Conservation (phyloP, 2,797 vertebrate genomes). For the Myripristis jacobus region DNA sequence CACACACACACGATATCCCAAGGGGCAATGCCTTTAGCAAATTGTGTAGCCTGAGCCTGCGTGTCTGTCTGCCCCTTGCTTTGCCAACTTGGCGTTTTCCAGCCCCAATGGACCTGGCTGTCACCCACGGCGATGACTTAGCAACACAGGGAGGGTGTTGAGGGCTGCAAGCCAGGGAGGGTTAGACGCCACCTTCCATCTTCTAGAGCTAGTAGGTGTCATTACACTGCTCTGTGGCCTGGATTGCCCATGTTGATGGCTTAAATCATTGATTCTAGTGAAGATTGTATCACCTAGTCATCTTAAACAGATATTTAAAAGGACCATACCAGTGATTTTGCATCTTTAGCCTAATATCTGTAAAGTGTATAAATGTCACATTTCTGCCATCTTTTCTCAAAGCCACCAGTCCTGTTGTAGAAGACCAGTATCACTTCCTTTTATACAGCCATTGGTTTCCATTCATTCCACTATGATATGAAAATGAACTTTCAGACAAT, state of each 20-base stretch:
- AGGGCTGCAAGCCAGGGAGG: not conserved
- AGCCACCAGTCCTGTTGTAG: too few relatives aligned
- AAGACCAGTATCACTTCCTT: too few relatives aligned
- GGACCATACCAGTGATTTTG: not conserved
- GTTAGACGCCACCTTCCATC: not conserved
- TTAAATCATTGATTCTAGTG: not conserved
- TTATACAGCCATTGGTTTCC: too few relatives aligned
- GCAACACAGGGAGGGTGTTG: slow-evolving; percentile 19
- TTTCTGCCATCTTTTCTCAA: too few relatives aligned
- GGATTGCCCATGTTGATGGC: not conserved
- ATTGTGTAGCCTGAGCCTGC: slow-evolving; percentile 14
- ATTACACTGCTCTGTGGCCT: slow-evolving; percentile 1
- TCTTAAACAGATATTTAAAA: too few relatives aligned
- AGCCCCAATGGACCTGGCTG: slow-evolving; percentile 23
- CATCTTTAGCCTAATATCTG: not conserved
- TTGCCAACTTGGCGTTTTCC: slow-evolving; percentile 31
- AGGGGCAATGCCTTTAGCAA: slow-evolving; percentile 15
- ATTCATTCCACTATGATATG: too few relatives aligned
- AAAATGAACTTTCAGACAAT: too few relatives aligned
- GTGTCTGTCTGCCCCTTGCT: slow-evolving; percentile 9
- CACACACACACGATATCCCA: slow-evolving; percentile 12
- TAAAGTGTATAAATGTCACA: too few relatives aligned
- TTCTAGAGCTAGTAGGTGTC: slow-evolving; percentile 4
- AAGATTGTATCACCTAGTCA: not conserved
- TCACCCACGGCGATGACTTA: slow-evolving; percentile 37